These are phyloP conservation scores for Virgularia gustaviana DNA, from an alignment of 92 coral and sea anemone species.

Conservation along the genomic window DNA sequence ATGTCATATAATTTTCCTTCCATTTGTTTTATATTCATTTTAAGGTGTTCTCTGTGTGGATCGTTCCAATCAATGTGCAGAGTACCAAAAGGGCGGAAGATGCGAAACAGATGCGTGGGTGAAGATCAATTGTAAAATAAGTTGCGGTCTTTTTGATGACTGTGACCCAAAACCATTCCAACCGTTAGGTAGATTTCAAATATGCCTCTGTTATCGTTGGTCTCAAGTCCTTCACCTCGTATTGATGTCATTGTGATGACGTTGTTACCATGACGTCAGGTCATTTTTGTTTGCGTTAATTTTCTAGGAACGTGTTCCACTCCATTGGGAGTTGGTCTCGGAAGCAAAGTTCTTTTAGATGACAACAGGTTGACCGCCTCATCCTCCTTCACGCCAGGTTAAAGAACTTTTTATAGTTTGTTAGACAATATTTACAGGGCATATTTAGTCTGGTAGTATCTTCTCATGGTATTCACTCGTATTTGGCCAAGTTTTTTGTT, in stretches of 20 bases:
- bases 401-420: no score
- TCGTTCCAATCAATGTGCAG: constrained; percentile 2
- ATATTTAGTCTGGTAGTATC: background rate
- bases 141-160: background rate
- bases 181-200: constrained; percentile 9
- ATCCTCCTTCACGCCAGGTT: background rate
- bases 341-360: background rate
- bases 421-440: background rate
- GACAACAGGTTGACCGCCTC: background rate
- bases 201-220: no score
- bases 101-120: constrained; percentile 16
- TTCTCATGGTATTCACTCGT: background rate
- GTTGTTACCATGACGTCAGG: no score
- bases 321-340: background rate
- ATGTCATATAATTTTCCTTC: background rate
- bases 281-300: no score
- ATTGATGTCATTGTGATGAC: no score
- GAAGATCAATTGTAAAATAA: background rate
- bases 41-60: constrained; percentile 25
- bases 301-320: background rate
- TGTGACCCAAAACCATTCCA: constrained; percentile 3
- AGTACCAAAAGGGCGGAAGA: constrained; percentile 1
- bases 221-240: no score
- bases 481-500: background rate
- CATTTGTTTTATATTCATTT: background rate